Evolutionary conservation across 2,888 invertebrate genomes (phyloP).

Genomic region (Papilio elwesi): DNA sequence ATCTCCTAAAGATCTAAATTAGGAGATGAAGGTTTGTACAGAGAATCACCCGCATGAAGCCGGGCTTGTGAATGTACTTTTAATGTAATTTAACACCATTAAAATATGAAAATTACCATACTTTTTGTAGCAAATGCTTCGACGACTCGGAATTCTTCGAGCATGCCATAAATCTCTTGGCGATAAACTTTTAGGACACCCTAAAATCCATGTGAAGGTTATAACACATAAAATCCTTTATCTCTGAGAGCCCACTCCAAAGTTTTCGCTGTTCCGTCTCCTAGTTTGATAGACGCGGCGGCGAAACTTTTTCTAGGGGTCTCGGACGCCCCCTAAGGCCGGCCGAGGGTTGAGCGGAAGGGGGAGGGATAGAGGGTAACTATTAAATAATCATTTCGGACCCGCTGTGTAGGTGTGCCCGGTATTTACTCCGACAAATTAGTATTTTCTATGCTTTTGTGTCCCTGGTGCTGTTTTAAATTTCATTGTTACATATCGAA

Average conservation of each 20-base stretch:
- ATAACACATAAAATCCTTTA: conserved; percentile 46
- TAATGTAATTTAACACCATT: background rate
- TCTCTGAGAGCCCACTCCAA: conserved; percentile 51
- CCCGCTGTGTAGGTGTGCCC: conserved; percentile 65
- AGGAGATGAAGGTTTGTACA: no score
- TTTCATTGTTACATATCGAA: conserved; percentile 20
- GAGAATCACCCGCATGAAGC: no score
- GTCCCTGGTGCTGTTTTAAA: conserved; percentile 47
- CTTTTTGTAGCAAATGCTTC: conserved; percentile 2
- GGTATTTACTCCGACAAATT: conserved; percentile 68
- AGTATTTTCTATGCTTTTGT: conserved; percentile 53
- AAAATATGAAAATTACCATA: conserved; percentile 3
- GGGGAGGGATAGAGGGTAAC: conserved; percentile 57
- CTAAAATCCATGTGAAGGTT: conserved; percentile 42
- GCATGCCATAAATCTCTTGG: conserved; percentile 15
- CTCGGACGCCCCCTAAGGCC: conserved; percentile 68
- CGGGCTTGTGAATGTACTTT: no score
- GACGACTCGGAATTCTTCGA: conserved; percentile 13
- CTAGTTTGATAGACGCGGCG: conserved; percentile 74
- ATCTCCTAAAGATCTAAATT: no score
- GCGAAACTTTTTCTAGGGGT: conserved; percentile 76
- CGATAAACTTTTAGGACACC: conserved; percentile 38
- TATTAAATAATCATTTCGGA: conserved; percentile 79
- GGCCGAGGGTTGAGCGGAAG: conserved; percentile 52
- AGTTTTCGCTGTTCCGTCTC: conserved; percentile 57